Conservation (phyloP, 2,113 vertebrate genomes). For the Camelus dromedarius region DNA sequence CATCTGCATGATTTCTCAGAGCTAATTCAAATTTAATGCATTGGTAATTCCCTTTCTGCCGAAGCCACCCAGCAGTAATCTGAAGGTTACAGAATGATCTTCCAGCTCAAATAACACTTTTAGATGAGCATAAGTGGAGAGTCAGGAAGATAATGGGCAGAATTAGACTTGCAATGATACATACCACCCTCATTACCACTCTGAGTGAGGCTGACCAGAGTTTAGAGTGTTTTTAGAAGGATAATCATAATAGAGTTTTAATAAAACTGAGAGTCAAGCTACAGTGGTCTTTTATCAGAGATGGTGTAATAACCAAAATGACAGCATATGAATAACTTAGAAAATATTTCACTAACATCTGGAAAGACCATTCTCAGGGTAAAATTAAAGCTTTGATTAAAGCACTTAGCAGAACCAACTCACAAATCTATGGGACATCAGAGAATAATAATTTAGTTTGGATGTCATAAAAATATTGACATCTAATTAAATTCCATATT, state of each 20-base stretch:
- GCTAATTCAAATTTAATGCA: conserved; percentile 92
- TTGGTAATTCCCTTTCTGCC: conserved; percentile 87
- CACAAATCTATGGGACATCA: background rate
- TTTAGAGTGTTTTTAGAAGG: conserved; percentile 76
- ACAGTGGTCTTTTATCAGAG: conserved; percentile 33
- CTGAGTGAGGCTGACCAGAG: conserved; percentile 76
- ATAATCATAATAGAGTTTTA: conserved; percentile 61
- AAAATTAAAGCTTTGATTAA: conserved; percentile 61
- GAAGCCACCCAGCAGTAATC: conserved; percentile 88
- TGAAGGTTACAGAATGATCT: conserved; percentile 88
- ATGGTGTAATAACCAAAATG: conserved; percentile 33
- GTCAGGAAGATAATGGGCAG: conserved; percentile 78
- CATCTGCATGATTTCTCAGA: conserved; percentile 90
- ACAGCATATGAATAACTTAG: conserved; percentile 31
- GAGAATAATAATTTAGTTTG: conserved; percentile 31
- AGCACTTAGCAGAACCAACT: conserved; percentile 52
- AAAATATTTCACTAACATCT: conserved; percentile 52
- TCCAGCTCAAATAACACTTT: conserved; percentile 87
- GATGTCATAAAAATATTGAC: conserved; percentile 54
- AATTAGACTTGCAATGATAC: conserved; percentile 83
- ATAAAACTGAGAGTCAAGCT: conserved; percentile 65
- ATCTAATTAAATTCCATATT: background rate
- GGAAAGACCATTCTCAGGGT: conserved; percentile 24
- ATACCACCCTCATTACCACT: conserved; percentile 72
- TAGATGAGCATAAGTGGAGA: conserved; percentile 83